Percentiles rank a stretch among this genome's conserved stretches.
Conservation (phyloP, 1,140 invertebrate genomes). For the Augochlora pura region DNA sequence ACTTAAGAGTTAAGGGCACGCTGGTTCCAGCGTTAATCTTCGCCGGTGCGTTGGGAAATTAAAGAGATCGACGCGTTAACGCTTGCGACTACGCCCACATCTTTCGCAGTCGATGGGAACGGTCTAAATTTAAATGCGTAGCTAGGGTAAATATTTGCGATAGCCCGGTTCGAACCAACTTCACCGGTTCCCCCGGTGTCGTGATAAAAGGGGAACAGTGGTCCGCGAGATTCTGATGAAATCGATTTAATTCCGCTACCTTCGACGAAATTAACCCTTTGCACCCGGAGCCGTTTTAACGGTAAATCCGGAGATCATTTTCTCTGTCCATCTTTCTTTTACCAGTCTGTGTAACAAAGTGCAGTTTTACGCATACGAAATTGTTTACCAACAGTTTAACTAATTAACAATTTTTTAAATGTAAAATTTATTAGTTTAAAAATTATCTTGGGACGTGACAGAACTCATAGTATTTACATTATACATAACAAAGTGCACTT, state of each 20-base stretch:
- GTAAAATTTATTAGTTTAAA: no score
- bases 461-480: no score
- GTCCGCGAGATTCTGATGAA: not conserved
- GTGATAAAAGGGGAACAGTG: conserved; percentile 46
- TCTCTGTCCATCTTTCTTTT: no score
- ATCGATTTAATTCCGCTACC: not conserved
- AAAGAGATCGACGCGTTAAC: conserved; percentile 10
- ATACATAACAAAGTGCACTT: no score
- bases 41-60: not conserved
- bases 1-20: no score
- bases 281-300: no score
- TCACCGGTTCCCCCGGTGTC: conserved; percentile 24
- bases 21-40: not conserved
- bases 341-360: no score
- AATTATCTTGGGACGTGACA: no score
- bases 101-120: conserved; percentile 36
- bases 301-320: no score
- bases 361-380: no score
- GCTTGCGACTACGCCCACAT: conserved; percentile 39
- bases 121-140: conserved; percentile 59
- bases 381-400: no score
- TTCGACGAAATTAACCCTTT: not conserved
- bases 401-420: no score
- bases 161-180: conserved; percentile 39
- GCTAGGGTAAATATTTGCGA: conserved; percentile 58